phyloP scores from a whole-genome alignment of 2,113 vertebrate species.

The Athene cunicularia region DNA sequence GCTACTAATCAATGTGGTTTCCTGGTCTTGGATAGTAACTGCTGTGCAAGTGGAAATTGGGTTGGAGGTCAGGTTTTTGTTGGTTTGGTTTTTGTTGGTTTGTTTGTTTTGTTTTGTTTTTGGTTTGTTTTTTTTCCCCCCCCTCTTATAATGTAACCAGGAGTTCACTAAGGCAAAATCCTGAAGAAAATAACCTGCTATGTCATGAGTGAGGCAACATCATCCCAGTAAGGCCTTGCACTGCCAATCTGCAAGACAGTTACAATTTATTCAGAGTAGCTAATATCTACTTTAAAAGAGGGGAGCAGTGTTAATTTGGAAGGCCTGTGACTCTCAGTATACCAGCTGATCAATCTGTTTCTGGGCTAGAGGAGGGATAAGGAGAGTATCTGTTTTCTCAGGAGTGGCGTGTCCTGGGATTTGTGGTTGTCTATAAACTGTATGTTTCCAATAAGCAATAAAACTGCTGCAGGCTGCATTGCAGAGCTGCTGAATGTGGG shows the following conservation, averaged over 20 bases:
- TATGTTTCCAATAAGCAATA: slow-evolving; percentile 1
- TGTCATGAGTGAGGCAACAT: not conserved
- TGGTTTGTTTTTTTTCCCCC: not conserved
- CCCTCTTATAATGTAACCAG: not conserved
- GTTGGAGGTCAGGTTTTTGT: not conserved
- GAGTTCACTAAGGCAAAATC: not conserved
- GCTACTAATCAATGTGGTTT: not conserved
- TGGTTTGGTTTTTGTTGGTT: no score
- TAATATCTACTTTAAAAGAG: not conserved
- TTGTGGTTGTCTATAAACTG: not conserved
- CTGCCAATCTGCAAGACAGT: not conserved
- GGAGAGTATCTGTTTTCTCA: not conserved
- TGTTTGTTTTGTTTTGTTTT: not conserved
- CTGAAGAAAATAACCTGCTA: not conserved
- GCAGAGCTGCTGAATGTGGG: slow-evolving; percentile 25
- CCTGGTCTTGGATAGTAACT: not conserved
- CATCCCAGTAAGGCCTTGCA: not conserved
- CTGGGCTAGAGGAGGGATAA: not conserved
- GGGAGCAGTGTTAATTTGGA: not conserved
- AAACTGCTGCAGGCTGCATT: slow-evolving; percentile 18
- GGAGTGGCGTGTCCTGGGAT: not conserved
- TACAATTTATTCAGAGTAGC: not conserved
- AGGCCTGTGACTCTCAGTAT: not conserved
- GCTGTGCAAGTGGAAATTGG: not conserved
- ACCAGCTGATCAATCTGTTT: not conserved